Base-by-base conservation (phyloP, 2,888 invertebrate species). In the Nectonema munidae region DNA sequence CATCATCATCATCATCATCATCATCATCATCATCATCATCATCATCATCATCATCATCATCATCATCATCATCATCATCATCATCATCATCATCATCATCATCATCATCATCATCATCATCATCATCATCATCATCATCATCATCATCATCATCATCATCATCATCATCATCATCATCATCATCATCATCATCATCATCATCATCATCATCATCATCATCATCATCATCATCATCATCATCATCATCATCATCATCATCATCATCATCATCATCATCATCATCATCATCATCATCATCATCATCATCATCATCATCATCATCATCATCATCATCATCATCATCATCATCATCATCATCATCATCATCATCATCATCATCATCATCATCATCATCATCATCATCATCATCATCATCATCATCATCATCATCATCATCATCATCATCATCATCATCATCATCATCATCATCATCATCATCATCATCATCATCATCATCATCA, bases 161-260 rank as follows among this genome's bases (percentile, higher is more conserved):
- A 19, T 36, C 29, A 6, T 33, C 36, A 6, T 30, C 20, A 9
- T 30, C 20, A 6, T 30, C 36, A 9, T 29, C 36, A 9, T 9
- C 36, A 9, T 21, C 29, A 11, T 14, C 36, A 19, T 36, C 29
- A 6, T 33, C 36, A 6, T 30, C 20, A 9, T 30, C 20, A 6
- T 30, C 36, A 9, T 29, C 36, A 9, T 9, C 36, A 9, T 21
- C 29, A 11, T 14, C 36, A 19, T 36, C 29, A 6, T 33, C 36
- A 6, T 30, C 20, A 9, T 30, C 20, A 6, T 30, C 36, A 9
- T 29, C 36, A 9, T 9, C 36, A 9, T 21, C 29, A 11, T 14
- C 36, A 19, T 36, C 29, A 6, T 33, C 36, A 6, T 30, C 20
- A 9, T 30, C 20, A 6, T 30, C 36, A 9, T 29, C 36, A 9